Conservation (phyloP, 2,797 vertebrate species). For the Lepidocolaptes lacrymiger region DNA sequence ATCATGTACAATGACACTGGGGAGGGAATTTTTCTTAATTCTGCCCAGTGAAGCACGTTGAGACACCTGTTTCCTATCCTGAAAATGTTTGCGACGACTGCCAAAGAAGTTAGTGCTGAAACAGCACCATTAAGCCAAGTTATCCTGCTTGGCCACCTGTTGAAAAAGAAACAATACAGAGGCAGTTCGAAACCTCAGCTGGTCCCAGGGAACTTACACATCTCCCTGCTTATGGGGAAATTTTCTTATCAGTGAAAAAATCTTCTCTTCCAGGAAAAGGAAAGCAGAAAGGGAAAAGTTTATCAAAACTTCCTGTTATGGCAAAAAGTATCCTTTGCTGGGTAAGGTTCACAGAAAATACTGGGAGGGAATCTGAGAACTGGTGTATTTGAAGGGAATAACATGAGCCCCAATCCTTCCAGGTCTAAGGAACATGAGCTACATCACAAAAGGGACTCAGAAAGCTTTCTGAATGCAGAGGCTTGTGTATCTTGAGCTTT, state of each 20-base stretch:
- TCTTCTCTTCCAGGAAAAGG: not conserved
- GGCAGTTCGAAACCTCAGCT: not conserved
- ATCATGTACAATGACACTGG: conserved; percentile 5
- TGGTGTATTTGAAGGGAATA: not conserved
- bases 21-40: conserved; percentile 35
- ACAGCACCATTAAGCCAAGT: not conserved
- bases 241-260: not conserved
- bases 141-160: not conserved
- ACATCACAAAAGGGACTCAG: not conserved
- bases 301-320: not conserved
- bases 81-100: not conserved
- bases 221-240: not conserved
- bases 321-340: not conserved
- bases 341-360: not conserved
- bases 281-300: not conserved
- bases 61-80: conserved; percentile 48
- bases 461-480: not conserved
- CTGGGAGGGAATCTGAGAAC: not conserved
- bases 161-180: not conserved
- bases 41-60: conserved; percentile 15
- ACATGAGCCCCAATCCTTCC: not conserved
- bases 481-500: not conserved
- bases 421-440: not conserved
- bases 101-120: conserved; percentile 21
- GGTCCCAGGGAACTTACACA: not conserved